These are phyloP conservation scores for Rutilus rutilus DNA, from an alignment of 2,113 vertebrate genomes.

Conservation along the genomic window DNA sequence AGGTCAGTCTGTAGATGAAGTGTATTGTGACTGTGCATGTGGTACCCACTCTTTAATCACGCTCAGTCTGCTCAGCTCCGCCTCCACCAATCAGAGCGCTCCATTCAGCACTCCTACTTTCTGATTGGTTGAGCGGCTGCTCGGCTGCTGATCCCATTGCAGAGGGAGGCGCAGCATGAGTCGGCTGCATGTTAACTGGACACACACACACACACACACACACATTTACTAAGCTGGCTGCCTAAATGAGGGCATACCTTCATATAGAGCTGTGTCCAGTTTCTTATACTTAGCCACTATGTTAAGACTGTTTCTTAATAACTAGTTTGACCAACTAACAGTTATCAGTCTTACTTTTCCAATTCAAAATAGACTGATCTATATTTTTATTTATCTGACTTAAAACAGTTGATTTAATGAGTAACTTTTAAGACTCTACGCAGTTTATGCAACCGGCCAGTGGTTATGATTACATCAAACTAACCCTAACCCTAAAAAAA, in stretches of 20 bases:
- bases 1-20: slow-evolving; percentile 18
- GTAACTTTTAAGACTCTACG: no score
- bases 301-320: no score
- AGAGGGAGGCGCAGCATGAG: slow-evolving; percentile 56
- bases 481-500: not conserved
- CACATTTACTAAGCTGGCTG: not conserved
- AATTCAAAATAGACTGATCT: no score
- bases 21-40: slow-evolving; percentile 56
- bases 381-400: no score
- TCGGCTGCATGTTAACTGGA: slow-evolving; percentile 4
- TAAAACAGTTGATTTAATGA: no score
- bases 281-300: no score
- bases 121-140: slow-evolving; percentile 69
- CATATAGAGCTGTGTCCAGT: not conserved
- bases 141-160: slow-evolving; percentile 72
- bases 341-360: no score
- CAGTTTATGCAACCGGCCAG: no score
- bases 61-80: slow-evolving; percentile 64
- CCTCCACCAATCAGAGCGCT: slow-evolving; percentile 64
- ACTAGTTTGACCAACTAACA: no score
- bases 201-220: not conserved
- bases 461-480: not conserved
- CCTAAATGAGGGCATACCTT: slow-evolving; percentile 1
- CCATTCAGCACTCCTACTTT: slow-evolving; percentile 76
- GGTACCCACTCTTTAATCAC: slow-evolving; percentile 66